Percentiles rank a stretch among this genome's conserved stretches.
These are phyloP conservation scores for Telmatochromis bifrenatus DNA, from an alignment of 2,113 vertebrate genomes.

Conservation along the genomic window DNA sequence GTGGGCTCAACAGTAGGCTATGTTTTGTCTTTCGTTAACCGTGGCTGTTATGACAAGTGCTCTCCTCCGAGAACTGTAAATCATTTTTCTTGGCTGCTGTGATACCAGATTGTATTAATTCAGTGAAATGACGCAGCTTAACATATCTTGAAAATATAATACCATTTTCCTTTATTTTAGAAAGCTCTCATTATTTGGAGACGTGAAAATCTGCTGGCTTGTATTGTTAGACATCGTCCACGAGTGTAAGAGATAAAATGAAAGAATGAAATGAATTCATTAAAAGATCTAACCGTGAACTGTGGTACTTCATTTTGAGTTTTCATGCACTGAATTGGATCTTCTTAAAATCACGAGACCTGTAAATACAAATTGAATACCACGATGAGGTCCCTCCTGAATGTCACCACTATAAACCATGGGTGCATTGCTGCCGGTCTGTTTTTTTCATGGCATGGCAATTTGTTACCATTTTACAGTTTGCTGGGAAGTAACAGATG, in stretches of 20 bases:
- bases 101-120: constrained; percentile 2
- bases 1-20: neutral
- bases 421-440: neutral
- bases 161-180: neutral
- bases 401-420: neutral
- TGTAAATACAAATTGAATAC: neutral
- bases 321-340: neutral
- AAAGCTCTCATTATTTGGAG: neutral
- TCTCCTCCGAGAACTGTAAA: constrained; percentile 3
- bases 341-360: neutral
- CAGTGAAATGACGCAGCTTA: neutral
- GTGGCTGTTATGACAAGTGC: neutral
- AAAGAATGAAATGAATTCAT: neutral
- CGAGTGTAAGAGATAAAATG: neutral
- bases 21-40: neutral
- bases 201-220: neutral
- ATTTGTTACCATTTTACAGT: neutral
- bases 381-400: neutral
- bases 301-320: neutral
- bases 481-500: neutral
- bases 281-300: neutral
- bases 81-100: constrained; percentile 6
- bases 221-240: neutral
- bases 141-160: neutral
- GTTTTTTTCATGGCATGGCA: neutral